Percentiles rank a stretch among this genome's conserved stretches.
These are phyloP conservation scores for Litoditis marina DNA, from an alignment of 2,888 invertebrate species.

Conservation along the genomic window DNA sequence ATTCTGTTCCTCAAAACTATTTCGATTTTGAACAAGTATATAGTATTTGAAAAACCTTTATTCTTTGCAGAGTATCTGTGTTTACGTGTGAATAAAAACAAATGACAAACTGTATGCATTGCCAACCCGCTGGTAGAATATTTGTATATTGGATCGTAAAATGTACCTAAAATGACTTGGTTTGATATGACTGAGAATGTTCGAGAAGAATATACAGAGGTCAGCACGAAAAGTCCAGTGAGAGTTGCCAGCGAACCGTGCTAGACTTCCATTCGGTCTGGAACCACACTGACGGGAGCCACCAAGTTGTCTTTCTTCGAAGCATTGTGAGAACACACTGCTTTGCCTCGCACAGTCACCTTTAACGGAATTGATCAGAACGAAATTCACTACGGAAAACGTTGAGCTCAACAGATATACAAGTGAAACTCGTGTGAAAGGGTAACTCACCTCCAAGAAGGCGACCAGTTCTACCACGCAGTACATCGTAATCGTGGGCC, in stretches of 20 bases:
- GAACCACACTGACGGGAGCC: conserved; percentile 34
- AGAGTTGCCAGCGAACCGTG: not conserved
- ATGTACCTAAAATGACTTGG: not conserved
- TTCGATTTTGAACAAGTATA: too few species aligned
- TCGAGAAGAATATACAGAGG: not conserved
- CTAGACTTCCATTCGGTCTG: conserved; percentile 45
- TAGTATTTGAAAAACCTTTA: too few species aligned
- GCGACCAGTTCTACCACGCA: conserved; percentile 52
- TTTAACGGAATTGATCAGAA: conserved; percentile 11
- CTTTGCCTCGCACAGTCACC: conserved; percentile 53
- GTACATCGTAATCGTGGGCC: conserved; percentile 53
- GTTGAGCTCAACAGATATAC: conserved; percentile 11
- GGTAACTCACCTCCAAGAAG: conserved; percentile 40
- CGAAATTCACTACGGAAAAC: not conserved
- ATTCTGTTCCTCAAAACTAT: too few species aligned
- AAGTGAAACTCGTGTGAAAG: not conserved
- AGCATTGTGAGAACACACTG: conserved; percentile 54
- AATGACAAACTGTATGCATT: not conserved
- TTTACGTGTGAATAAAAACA: not conserved
- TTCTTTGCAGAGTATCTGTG: too few species aligned
- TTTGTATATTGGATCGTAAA: too few species aligned
- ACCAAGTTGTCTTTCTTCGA: conserved; percentile 57
- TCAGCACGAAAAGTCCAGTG: not conserved
- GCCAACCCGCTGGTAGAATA: too few species aligned
- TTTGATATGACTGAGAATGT: not conserved